Conservation (phyloP, 2,113 vertebrate species). For the Azemiops feae region DNA sequence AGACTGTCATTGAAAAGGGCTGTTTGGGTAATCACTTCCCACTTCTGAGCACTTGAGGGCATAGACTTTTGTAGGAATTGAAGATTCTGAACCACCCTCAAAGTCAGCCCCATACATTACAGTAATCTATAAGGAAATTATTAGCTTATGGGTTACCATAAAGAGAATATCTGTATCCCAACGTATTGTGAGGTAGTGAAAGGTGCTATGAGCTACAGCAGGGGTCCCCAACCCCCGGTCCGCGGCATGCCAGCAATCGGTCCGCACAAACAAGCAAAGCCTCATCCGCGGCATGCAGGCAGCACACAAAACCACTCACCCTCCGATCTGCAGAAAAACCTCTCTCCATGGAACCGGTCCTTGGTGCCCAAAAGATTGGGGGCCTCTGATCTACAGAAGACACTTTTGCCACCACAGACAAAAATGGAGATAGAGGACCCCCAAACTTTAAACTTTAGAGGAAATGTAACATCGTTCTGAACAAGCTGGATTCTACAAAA, state of each 20-base stretch:
- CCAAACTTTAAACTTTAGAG: not conserved
- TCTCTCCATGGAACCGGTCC: too few relatives aligned
- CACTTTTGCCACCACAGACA: not conserved
- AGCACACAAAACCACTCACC: too few relatives aligned
- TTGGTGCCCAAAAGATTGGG: too few relatives aligned
- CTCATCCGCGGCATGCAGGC: too few relatives aligned
- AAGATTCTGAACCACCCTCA: not conserved
- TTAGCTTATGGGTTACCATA: not conserved
- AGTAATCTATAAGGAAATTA: not conserved
- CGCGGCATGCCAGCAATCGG: too few relatives aligned
- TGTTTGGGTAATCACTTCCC: not conserved
- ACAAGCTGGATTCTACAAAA: not conserved
- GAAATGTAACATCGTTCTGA: not conserved
- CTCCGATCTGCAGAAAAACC: too few relatives aligned
- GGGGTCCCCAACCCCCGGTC: too few relatives aligned
- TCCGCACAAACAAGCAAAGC: too few relatives aligned
- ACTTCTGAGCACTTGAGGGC: not conserved
- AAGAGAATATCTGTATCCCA: too few relatives aligned
- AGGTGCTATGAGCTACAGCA: not conserved
- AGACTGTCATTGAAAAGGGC: not conserved
- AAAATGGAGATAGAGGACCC: not conserved
- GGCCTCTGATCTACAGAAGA: not conserved
- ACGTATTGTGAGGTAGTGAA: not conserved
- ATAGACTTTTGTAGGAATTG: not conserved
- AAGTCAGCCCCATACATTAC: not conserved